Evolutionary conservation across 2,888 invertebrate genomes (phyloP).

Genomic region (Elmis aenea): DNA sequence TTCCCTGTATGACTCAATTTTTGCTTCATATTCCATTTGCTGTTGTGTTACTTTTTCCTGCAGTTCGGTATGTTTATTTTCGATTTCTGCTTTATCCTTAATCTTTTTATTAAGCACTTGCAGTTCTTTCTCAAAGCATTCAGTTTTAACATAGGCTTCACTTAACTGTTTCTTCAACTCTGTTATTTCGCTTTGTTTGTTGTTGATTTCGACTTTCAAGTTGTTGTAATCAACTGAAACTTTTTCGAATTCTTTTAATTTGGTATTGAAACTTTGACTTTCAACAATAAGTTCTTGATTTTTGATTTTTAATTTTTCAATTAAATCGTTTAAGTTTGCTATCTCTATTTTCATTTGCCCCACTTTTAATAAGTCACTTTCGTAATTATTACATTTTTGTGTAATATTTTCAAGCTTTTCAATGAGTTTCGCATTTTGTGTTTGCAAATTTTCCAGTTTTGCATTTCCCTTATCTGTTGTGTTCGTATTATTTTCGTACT

Average conservation of each 20-base stretch:
- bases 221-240: constrained; percentile 3
- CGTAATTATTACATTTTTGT: constrained; percentile 37
- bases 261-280: too few relatives aligned
- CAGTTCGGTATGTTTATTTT: constrained; percentile 17
- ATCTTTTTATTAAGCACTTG: constrained; percentile 17
- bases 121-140: constrained; percentile 15
- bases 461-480: constrained; percentile 19
- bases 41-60: constrained; percentile 40
- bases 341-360: constrained; percentile 36
- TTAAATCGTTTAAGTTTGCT: constrained; percentile 17
- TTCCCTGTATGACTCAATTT: constrained; percentile 49
- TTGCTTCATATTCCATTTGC: constrained; percentile 46
- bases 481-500: constrained; percentile 23
- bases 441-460: constrained; percentile 40
- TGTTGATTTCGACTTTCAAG: too few relatives aligned
- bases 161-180: constrained; percentile 7
- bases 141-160: too few relatives aligned
- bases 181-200: constrained; percentile 7
- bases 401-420: constrained; percentile 40
- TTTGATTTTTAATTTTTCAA: constrained; percentile 2
- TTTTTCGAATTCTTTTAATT: constrained; percentile 3
- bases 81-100: constrained; percentile 19
- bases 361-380: constrained; percentile 38
- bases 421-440: constrained; percentile 42
- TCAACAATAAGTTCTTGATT: too few relatives aligned